Percentiles rank a stretch among this genome's conserved stretches.
Evolutionary conservation across 1,140 invertebrate species (phyloP).

Genomic region (Acromyrmex echinatior): DNA sequence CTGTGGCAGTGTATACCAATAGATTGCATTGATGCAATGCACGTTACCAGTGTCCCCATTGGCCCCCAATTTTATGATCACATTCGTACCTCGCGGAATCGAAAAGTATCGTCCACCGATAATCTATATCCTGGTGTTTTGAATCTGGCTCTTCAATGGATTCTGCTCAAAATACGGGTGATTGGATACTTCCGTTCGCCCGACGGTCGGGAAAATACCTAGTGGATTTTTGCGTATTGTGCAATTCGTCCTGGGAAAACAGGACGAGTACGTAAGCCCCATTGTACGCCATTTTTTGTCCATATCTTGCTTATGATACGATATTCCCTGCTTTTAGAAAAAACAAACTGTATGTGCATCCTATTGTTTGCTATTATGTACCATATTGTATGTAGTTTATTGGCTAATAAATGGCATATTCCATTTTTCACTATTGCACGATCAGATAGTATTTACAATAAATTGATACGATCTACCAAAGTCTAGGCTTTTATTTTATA

Average conservation of each 20-base stretch:
- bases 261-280: constrained; percentile 31
- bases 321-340: constrained; percentile 7
- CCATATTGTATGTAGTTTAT: constrained; percentile 3
- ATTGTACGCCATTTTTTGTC: constrained; percentile 46
- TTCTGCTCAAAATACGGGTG: constrained; percentile 51
- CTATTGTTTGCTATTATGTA: constrained; percentile 26
- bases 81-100: constrained; percentile 47
- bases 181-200: constrained; percentile 52
- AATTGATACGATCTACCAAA: neutral
- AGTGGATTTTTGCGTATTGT: constrained; percentile 59
- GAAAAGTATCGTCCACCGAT: constrained; percentile 57
- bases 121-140: constrained; percentile 62
- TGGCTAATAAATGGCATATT: constrained; percentile 24
- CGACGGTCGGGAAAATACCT: constrained; percentile 46
- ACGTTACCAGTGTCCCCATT: constrained; percentile 19
- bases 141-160: constrained; percentile 53
- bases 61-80: constrained; percentile 58
- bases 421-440: constrained; percentile 10
- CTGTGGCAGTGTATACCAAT: neutral
- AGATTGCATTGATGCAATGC: constrained; percentile 37
- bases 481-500: neutral
- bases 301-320: constrained; percentile 45
- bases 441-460: neutral
- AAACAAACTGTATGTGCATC: constrained; percentile 2
- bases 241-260: constrained; percentile 44